These are phyloP conservation scores for Bovichtus diacanthus DNA, from an alignment of 2,797 vertebrate species.

Conservation along the genomic window DNA sequence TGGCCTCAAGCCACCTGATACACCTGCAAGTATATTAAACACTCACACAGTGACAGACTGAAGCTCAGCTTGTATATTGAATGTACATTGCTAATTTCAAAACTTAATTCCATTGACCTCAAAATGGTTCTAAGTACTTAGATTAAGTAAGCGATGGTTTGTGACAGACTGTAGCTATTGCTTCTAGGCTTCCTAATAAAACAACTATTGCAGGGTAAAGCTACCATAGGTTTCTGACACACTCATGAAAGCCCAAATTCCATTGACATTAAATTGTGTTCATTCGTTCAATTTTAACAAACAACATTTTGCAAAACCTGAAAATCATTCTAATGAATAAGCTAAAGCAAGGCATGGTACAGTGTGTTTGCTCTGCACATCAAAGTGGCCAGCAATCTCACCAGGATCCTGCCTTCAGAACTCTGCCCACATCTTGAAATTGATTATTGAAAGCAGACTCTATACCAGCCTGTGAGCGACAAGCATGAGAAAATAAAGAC, in stretches of 20 bases:
- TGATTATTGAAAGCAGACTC: background rate
- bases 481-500: background rate
- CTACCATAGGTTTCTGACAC: background rate
- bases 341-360: background rate
- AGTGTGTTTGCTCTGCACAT: background rate
- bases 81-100: conserved; percentile 36
- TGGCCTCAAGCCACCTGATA: conserved; percentile 1
- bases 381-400: background rate
- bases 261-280: background rate
- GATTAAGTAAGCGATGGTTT: conserved; percentile 2
- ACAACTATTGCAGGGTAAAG: background rate
- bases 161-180: background rate
- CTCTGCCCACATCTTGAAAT: background rate
- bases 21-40: conserved; percentile 3
- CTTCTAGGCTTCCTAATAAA: conserved; percentile 1
- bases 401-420: background rate
- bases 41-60: conserved; percentile 22
- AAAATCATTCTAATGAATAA: background rate
- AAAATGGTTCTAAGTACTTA: conserved; percentile 23
- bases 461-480: background rate
- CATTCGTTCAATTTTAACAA: background rate
- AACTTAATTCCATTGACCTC: conserved; percentile 39
- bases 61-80: conserved; percentile 48
- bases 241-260: background rate
- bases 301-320: background rate